Base-by-base conservation (phyloP, 2,113 vertebrate genomes). In the Uria lomvia region DNA sequence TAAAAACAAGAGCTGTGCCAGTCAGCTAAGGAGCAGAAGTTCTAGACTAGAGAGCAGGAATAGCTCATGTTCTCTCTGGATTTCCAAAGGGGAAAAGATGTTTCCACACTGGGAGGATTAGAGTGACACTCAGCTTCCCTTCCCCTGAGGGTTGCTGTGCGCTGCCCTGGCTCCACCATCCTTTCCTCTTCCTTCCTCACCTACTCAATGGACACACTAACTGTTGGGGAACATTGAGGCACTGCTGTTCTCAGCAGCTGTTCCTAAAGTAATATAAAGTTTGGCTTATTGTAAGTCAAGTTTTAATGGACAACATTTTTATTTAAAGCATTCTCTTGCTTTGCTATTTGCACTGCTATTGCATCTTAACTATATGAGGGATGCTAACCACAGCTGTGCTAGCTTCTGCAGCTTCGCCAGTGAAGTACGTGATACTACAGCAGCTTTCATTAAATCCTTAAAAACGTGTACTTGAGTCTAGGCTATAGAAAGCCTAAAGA, bases 391-490 rank as follows among this genome's bases (percentile, higher is more conserved):
- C 47, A 62, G n/a, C 36, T 93, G 82, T 90, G 26, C 45, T 68
- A 38, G 36, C 34, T 94, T 85, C 92, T 8, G 12, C 47, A 79
- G 20, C 45, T 94, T 93, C 94, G 45, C n/a, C 68, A 83, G 38
- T 84, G 40, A 73, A 65, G 36, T 65, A 60, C 2, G 5, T 86
- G 78, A 49, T 82, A 83, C 73, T 68, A 79, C 19, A 15, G 65
- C 36, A 79, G 36, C 12, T 90, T 88, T 58, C 8, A 65, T 43
- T 24, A 92, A 77, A 22, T 60, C 29, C 85, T 93, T 76, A 80
- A 58, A 91, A 86, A 58, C 36, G 13, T 94, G 52, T 55, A 15
- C 52, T 80, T 74, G 38, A 62, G 36, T 55, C 34, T 43, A 55
- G 67, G 20, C 17, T 40, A 15, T 30, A 86, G 50, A 60, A 93